Conservation (phyloP, 2,888 invertebrate species). For the Brenthis daphne region DNA sequence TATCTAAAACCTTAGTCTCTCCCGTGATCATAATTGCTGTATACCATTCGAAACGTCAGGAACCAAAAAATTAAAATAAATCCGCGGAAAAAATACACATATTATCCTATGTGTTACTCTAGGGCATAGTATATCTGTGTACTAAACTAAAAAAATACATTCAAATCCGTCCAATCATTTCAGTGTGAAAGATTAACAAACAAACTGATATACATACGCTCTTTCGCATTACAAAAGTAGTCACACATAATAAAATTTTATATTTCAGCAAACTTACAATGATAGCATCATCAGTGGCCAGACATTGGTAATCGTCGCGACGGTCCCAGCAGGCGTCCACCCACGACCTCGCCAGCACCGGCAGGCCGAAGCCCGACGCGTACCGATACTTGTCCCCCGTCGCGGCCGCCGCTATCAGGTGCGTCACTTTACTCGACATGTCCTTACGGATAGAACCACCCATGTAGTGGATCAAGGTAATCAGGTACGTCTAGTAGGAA, state of each 20-base stretch:
- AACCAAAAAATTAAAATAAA: too few relatives aligned
- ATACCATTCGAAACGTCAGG: too few relatives aligned
- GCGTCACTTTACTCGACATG: constrained; percentile 93
- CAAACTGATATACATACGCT: not conserved
- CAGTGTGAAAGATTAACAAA: too few relatives aligned
- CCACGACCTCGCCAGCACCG: constrained; percentile 94
- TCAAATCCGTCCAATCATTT: too few relatives aligned
- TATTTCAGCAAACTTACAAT: constrained; percentile 31
- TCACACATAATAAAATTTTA: too few relatives aligned
- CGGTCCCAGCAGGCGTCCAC: constrained; percentile 93
- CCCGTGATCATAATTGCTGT: too few relatives aligned
- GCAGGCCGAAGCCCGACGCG: constrained; percentile 94
- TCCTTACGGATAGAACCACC: constrained; percentile 97
- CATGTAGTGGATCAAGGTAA: constrained; percentile 96
- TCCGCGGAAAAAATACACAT: too few relatives aligned
- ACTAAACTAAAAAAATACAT: too few relatives aligned
- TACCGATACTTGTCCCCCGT: constrained; percentile 97
- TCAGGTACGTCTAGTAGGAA: constrained; percentile 87
- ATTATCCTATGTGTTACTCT: too few relatives aligned
- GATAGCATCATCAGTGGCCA: constrained; percentile 85
- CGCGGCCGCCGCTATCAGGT: constrained; percentile 94
- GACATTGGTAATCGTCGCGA: constrained; percentile 86
- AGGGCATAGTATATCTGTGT: too few relatives aligned
- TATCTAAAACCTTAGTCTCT: not conserved
- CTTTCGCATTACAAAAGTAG: not conserved